Evolutionary conservation across 1,140 invertebrate species (phyloP), one percentile per base, ranked within the genome.

Genomic region (Helicoverpa armigera): DNA sequence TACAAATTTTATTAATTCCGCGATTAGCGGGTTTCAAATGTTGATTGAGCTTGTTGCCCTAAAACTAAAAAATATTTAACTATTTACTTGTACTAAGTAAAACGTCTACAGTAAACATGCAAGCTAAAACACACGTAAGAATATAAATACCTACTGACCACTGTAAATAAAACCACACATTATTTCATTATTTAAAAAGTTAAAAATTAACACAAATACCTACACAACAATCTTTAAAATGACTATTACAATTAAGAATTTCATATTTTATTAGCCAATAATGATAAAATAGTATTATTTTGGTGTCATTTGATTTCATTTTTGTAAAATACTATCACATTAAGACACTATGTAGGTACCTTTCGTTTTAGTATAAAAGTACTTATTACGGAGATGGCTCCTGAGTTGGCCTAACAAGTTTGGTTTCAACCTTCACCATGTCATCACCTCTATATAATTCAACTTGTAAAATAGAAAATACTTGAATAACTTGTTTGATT

Each of bases 391-490:
- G 70, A 53, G 74, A 23, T 14, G n/a, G 51, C 35, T 50, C n/a
- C 31, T 77, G 65, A 31, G 81, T 70, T 10, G 92, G 93, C 67
- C 89, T 87, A n/a, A 91, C 89, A 79, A 94, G 89, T 77, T 90
- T 92, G 23, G 89, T 93, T 81, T 93, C 92, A n/a, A 95, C 87
- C 81, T 94, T 95, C 1, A 89, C 83, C 87, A 92, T 91, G 12
- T 94, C 92, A 70, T 94, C 92, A 18, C 88, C 90, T 88, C 90
- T 92, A 53, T 88, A 84, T 85, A 95, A 89, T 87, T 93, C 91
- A 51, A 94, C 87, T 82, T 92, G 65, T 61, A 95, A 70, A 76
- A 92, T 87, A 13, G 92, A 91, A 72, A 95, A 95, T 23, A 94
- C 89, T 88, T 91, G 87, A 75, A 95, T 92, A 43, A 90, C 81